Conservation (phyloP, 2,888 invertebrate genomes). For the Cetonia aurata region DNA sequence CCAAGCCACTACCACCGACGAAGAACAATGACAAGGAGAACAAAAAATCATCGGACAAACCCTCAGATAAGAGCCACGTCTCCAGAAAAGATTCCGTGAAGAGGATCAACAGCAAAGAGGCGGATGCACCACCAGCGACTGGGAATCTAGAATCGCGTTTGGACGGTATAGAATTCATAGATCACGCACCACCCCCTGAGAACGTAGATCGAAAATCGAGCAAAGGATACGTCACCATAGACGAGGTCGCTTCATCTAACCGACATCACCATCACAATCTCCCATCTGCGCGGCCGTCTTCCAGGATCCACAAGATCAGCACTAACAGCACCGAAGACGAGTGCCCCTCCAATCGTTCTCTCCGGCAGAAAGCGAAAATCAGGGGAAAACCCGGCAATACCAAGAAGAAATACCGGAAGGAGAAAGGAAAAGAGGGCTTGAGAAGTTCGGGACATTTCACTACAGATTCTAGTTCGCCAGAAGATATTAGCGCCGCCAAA, state of each 20-base stretch:
- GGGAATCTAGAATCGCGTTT: conserved; percentile 54
- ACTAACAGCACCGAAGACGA: conserved; percentile 46
- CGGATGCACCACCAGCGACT: conserved; percentile 42
- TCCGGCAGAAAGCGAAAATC: conserved; percentile 45
- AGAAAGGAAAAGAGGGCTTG: conserved; percentile 42
- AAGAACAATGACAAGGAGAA: conserved; percentile 45
- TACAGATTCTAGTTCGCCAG: conserved; percentile 45
- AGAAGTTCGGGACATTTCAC: conserved; percentile 42
- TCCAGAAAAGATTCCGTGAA: conserved; percentile 42
- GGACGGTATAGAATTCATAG: conserved; percentile 73
- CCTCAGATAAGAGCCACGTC: conserved; percentile 33
- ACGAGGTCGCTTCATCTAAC: conserved; percentile 66
- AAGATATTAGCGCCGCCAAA: conserved; percentile 42
- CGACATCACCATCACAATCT: background rate
- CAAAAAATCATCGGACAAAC: conserved; percentile 39
- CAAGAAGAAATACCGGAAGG: conserved; percentile 49
- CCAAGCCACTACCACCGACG: conserved; percentile 32
- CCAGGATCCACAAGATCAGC: conserved; percentile 40
- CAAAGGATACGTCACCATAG: conserved; percentile 64
- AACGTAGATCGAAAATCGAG: conserved; percentile 66
- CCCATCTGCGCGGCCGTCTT: conserved; percentile 9
- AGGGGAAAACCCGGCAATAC: conserved; percentile 45
- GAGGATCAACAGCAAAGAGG: conserved; percentile 57
- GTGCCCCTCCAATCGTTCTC: conserved; percentile 18
- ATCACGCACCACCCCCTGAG: conserved; percentile 76